Evolutionary conservation across 2,888 invertebrate species (phyloP).

Genomic region (Strigamia transsilvanica): DNA sequence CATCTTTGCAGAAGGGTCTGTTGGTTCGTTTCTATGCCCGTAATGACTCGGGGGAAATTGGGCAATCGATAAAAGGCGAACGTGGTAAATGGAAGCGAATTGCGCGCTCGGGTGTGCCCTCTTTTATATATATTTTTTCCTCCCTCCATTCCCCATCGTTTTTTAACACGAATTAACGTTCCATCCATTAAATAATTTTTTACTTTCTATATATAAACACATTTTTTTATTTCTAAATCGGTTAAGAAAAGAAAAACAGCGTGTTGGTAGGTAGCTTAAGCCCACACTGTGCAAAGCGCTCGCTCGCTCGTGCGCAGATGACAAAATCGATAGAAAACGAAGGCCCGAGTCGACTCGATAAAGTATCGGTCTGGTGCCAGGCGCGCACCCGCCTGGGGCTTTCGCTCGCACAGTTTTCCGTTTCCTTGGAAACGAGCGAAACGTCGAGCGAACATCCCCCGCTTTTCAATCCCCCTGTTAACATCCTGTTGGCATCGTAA

Average conservation of each 20-base stretch:
- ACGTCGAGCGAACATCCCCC: no score
- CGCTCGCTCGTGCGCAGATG: not conserved
- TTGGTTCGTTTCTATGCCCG: slow-evolving; percentile 4
- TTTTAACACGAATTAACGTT: not conserved
- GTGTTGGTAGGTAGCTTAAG: slow-evolving; percentile 1
- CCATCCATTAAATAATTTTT: no score
- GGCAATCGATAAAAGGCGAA: slow-evolving; percentile 27
- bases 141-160: not conserved
- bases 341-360: not conserved
- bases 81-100: slow-evolving; percentile 11
- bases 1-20: slow-evolving; percentile 13
- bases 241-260: not conserved
- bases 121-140: not conserved
- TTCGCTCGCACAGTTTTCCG: not conserved
- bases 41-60: slow-evolving; percentile 38
- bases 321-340: slow-evolving; percentile 18
- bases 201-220: not conserved
- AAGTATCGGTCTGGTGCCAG: slow-evolving; percentile 6
- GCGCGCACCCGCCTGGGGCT: not conserved
- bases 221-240: not conserved
- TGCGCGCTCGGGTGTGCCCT: slow-evolving; percentile 1
- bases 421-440: not conserved
- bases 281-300: not conserved
- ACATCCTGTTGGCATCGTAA: no score
- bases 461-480: no score